A percentile compares a stretch with the other conserved stretches of the same genome.
These are phyloP conservation scores for Lutjanus campechanus DNA, from an alignment of 2,797 vertebrate genomes.

Conservation along the genomic window DNA sequence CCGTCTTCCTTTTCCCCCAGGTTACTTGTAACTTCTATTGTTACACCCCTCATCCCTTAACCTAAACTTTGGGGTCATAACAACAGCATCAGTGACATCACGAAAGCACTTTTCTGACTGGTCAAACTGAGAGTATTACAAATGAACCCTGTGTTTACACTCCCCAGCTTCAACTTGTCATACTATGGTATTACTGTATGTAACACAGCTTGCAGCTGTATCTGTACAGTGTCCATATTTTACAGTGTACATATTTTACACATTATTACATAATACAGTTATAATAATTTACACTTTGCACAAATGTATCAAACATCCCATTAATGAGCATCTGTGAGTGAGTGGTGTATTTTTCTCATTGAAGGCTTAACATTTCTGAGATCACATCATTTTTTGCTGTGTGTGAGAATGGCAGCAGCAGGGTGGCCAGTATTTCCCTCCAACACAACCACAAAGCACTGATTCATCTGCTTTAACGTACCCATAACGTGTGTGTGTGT, in stretches of 20 bases:
- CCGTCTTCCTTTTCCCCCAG: no score
- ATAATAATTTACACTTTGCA: background rate
- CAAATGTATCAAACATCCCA: constrained; percentile 4
- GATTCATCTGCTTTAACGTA: constrained; percentile 72
- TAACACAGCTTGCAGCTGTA: no score
- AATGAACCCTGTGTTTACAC: no score
- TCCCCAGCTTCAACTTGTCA: no score
- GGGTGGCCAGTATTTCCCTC: constrained; percentile 61
- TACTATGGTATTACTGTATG: background rate
- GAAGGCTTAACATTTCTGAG: constrained; percentile 9
- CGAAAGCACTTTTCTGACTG: no score
- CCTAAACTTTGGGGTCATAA: no score
- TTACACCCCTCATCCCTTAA: no score
- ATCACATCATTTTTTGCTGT: constrained; percentile 25
- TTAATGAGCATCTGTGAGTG: background rate
- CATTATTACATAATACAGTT: background rate
- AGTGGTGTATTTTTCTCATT: background rate
- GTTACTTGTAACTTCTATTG: no score
- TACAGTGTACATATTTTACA: no score
- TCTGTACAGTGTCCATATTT: background rate
- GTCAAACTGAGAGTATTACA: no score
- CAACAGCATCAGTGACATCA: no score
- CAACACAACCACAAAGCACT: constrained; percentile 63
- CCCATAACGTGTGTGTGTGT: constrained; percentile 47
- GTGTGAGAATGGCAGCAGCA: constrained; percentile 44